These are phyloP conservation scores for Calameuta pallipes DNA, from an alignment of 2,888 invertebrate species.

Conservation along the genomic window DNA sequence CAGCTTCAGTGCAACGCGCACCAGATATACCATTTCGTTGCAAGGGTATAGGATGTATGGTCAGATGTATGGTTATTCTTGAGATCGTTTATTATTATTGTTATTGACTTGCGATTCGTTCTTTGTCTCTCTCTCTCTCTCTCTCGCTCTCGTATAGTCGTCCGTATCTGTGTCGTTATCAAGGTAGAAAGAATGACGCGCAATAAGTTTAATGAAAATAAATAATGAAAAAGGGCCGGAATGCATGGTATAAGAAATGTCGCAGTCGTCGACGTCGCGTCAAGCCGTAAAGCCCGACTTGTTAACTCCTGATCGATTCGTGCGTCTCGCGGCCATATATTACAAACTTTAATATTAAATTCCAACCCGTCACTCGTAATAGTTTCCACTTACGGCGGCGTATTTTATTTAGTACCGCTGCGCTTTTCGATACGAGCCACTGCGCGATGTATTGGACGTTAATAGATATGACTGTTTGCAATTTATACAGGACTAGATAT, in stretches of 20 bases:
- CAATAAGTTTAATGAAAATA: conserved; percentile 6
- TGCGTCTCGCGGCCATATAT: conserved; percentile 44
- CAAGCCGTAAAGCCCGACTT: conserved; percentile 55
- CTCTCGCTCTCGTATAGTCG: background rate
- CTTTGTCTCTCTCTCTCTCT: background rate
- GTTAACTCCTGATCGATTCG: conserved; percentile 59
- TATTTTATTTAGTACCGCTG: conserved; percentile 10
- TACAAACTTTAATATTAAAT: conserved; percentile 56
- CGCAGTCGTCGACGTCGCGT: conserved; percentile 39
- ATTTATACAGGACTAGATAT: too few species aligned
- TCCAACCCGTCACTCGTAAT: conserved; percentile 50
- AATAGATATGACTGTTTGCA: too few species aligned
- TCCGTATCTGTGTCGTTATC: conserved; percentile 7
- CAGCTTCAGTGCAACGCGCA: too few species aligned
- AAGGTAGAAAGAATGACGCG: conserved; percentile 24
- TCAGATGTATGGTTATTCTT: too few species aligned
- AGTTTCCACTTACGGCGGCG: conserved; percentile 41
- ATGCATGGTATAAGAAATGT: background rate
- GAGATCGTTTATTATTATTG: too few species aligned
- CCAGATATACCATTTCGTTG: too few species aligned
- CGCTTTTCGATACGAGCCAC: too few species aligned
- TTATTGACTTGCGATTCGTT: background rate
- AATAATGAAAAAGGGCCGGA: conserved; percentile 17
- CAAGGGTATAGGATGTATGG: too few species aligned
- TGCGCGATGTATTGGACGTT: too few species aligned